Evolutionary conservation across 2,888 invertebrate species (phyloP).

Genomic region (Sturmia bella): DNA sequence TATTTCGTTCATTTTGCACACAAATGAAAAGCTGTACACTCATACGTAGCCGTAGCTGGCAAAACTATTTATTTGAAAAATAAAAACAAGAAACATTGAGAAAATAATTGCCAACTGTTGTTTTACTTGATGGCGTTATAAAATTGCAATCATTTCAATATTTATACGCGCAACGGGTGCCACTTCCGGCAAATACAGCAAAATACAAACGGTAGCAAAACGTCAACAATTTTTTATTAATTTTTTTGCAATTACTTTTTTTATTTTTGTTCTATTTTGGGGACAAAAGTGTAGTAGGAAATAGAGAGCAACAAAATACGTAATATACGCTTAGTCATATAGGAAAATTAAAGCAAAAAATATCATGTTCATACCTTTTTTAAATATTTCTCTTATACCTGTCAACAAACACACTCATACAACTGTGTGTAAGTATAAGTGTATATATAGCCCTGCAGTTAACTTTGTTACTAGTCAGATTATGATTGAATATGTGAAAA

Average conservation of each 20-base stretch:
- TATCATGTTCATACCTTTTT: not conserved
- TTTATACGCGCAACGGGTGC: slow-evolving; percentile 69
- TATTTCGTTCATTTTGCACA: not conserved
- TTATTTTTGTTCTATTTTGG: not conserved
- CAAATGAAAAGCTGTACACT: not conserved
- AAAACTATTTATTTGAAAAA: slow-evolving; percentile 6
- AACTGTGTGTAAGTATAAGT: too few species aligned
- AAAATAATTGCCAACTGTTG: slow-evolving; percentile 67
- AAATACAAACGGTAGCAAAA: slow-evolving; percentile 36
- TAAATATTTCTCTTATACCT: not conserved
- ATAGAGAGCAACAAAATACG: slow-evolving; percentile 17
- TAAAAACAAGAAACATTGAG: slow-evolving; percentile 2
- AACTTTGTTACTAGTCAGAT: too few species aligned
- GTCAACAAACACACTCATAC: not conserved
- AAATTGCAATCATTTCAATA: slow-evolving; percentile 70
- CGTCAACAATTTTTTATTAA: slow-evolving; percentile 19
- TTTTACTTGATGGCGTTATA: slow-evolving; percentile 66
- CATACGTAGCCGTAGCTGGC: too few species aligned
- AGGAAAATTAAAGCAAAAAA: not conserved
- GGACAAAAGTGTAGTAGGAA: not conserved
- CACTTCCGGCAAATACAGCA: slow-evolving; percentile 59
- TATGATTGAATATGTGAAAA: too few species aligned
- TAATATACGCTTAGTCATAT: not conserved
- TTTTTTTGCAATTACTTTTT: not conserved
- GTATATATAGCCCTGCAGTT: too few species aligned